Base-by-base conservation (phyloP, 2,888 invertebrate species). In the Thecophora atra region DNA sequence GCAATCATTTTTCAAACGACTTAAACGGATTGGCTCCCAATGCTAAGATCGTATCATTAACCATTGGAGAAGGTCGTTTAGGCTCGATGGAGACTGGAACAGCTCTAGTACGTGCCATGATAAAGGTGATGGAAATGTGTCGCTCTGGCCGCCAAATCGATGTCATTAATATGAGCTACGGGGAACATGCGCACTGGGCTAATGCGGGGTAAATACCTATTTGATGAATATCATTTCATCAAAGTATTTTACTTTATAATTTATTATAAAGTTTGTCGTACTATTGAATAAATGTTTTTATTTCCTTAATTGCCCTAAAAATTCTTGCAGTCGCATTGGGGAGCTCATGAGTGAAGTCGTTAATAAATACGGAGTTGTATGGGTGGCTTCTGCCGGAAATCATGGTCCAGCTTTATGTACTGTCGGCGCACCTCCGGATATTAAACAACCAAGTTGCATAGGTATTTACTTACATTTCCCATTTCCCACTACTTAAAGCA, bases 131-230 rank as follows among this genome's bases (percentile, higher is more conserved):
- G 93, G 91, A 93, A 80, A 83, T 92, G 21, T 89, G 89, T 62
- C 88, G 90, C 78, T 86, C 81, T 1, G 86, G 86, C 0, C 88
- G 87, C 79, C 89, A 89, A 79, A 88, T 96, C 67, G 95, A 99
- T 83, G 92, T 99, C 0, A 95, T 99, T 78, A 99, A 99, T 86
- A 98, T 97, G 95, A 98, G 98, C 82, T 99, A 98, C 80, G 99
- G 99, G 0, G 99, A 99, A 87, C 95, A 95, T 80, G 91, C 96
- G 0, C 94, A 96, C 85, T 97, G 96, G 94, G 91, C 95, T 3
- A 93, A 95, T 85, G 88, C 93, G 8, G 98, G 98, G 95, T 95
- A 88, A 89, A 89, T 17, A n/a, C 30, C 13, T 37, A n/a, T n/a
- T n/a, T n/a, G n/a, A n/a, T n/a, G n/a, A n/a, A n/a, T n/a, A n/a